These are phyloP conservation scores for Enteromius unitaeniatus DNA, from an alignment of 2,797 vertebrate species.

Conservation along the genomic window DNA sequence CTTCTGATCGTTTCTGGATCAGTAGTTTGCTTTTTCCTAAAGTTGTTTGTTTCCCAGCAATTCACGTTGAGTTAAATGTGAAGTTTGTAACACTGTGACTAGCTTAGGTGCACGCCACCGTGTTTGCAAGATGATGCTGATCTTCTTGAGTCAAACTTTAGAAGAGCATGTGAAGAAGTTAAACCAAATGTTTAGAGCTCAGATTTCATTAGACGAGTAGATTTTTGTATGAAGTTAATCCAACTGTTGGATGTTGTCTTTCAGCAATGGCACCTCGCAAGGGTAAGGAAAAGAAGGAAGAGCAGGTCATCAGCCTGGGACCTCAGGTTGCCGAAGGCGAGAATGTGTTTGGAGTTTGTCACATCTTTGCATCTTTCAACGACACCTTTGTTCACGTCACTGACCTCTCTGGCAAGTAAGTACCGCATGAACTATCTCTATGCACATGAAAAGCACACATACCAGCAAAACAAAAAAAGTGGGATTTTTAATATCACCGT, in stretches of 20 bases:
- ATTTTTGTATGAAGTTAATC: not conserved
- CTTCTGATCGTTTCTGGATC: rapidly evolving
- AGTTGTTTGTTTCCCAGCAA: too few relatives aligned
- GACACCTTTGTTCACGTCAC: conserved; percentile 98
- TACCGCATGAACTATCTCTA: conserved; percentile 44
- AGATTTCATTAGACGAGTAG: not conserved
- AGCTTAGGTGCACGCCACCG: too few relatives aligned
- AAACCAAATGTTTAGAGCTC: too few relatives aligned
- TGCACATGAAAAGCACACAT: not conserved
- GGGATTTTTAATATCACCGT: not conserved
- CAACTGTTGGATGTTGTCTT: not conserved
- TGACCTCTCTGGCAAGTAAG: conserved; percentile 97
- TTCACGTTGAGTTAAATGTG: not conserved
- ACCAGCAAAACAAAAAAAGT: too few relatives aligned
- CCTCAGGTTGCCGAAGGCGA: conserved; percentile 97
- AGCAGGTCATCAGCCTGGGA: conserved; percentile 96
- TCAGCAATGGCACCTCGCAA: conserved; percentile 96
- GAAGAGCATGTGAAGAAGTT: not conserved
- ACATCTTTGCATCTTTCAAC: conserved; percentile 98
- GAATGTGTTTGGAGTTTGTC: conserved; percentile 95
- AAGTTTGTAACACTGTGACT: not conserved
- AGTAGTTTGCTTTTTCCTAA: too few relatives aligned
- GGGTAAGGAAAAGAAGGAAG: conserved; percentile 99
- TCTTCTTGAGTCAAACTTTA: not conserved
- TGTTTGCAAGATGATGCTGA: not conserved